These are phyloP conservation scores for Neomorphus geoffroyi DNA, from an alignment of 2,797 vertebrate species.

Conservation along the genomic window DNA sequence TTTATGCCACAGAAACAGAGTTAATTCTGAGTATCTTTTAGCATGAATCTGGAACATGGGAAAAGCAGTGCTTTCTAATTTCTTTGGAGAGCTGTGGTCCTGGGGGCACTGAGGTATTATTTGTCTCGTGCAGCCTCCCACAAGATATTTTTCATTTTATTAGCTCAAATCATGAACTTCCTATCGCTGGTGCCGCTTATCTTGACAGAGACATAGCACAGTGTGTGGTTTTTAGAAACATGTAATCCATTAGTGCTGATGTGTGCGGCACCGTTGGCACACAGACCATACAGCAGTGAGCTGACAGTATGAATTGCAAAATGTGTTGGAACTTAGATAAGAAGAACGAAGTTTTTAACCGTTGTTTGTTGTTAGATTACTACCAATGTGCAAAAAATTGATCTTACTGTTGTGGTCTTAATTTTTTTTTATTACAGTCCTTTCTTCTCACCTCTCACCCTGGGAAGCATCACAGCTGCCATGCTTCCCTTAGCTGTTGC, in stretches of 20 bases:
- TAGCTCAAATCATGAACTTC: not conserved
- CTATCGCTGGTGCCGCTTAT: not conserved
- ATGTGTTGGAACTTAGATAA: not conserved
- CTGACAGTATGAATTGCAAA: not conserved
- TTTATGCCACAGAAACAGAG: not conserved
- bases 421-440: not conserved
- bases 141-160: not conserved
- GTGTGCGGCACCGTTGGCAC: not conserved
- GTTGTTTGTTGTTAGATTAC: not conserved
- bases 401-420: not conserved
- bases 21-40: not conserved
- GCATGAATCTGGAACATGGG: not conserved
- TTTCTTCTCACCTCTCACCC: not conserved
- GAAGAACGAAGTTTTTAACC: not conserved
- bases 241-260: rapidly evolving
- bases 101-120: not conserved
- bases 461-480: not conserved
- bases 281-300: not conserved
- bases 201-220: not conserved
- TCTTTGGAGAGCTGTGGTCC: not conserved
- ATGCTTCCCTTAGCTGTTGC: not conserved
- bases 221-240: not conserved
- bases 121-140: not conserved
- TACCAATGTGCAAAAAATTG: not conserved
- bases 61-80: not conserved